Percentiles rank a stretch among this genome's conserved stretches.
Evolutionary conservation across 2,888 invertebrate genomes (phyloP).

Genomic region (Lochmaea capreae): DNA sequence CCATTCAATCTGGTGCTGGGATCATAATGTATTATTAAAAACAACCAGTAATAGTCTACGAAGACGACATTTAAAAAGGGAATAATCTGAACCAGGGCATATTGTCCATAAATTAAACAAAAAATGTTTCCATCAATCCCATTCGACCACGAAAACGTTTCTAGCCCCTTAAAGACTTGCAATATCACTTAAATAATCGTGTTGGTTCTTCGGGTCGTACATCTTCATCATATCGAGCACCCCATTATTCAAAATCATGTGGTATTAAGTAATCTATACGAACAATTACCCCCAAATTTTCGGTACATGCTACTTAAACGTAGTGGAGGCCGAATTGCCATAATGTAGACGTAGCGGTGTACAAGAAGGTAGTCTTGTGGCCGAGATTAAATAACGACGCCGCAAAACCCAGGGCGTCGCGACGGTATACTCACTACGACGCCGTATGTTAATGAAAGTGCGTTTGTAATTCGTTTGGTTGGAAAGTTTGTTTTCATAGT

Average conservation of each 20-base stretch:
- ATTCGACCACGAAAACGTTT: not conserved
- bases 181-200: not conserved
- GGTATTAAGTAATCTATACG: constrained; percentile 28
- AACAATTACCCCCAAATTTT: constrained; percentile 28
- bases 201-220: constrained; percentile 9
- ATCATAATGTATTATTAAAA: too few species aligned
- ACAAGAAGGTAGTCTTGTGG: constrained; percentile 47
- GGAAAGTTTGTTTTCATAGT: constrained; percentile 4
- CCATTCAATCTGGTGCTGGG: too few species aligned
- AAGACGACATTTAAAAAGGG: too few species aligned
- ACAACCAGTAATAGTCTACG: too few species aligned
- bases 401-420: constrained; percentile 43
- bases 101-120: too few species aligned
- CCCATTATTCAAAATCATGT: constrained; percentile 25
- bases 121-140: not conserved
- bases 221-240: constrained; percentile 13
- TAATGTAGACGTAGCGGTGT: constrained; percentile 38
- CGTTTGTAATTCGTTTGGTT: constrained; percentile 16
- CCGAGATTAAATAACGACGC: constrained; percentile 48
- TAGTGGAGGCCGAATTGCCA: constrained; percentile 25
- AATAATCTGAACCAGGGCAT: too few species aligned
- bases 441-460: constrained; percentile 20
- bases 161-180: not conserved
- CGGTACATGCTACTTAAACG: constrained; percentile 20
- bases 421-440: constrained; percentile 29